Evolutionary conservation across 2,797 vertebrate genomes (phyloP).

Genomic region (Tolypeutes matacus): DNA sequence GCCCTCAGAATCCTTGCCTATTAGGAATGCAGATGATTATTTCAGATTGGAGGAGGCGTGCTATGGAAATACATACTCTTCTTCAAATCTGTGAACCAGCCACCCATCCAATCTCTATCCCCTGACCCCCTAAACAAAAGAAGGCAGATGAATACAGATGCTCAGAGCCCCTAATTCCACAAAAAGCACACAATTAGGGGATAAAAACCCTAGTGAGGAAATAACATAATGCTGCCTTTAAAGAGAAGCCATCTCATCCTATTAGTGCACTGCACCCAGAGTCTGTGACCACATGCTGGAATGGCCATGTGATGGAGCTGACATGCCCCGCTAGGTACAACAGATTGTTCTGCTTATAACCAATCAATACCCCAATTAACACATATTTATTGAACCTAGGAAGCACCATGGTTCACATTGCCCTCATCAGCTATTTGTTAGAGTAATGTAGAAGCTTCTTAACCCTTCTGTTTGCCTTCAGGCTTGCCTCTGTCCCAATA

Average conservation of each 20-base stretch:
- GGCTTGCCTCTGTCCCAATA: constrained; percentile 26
- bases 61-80: neutral
- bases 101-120: neutral
- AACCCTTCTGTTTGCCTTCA: constrained; percentile 43
- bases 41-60: neutral
- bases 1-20: neutral
- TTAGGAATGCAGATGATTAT: neutral
- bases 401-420: constrained; percentile 42
- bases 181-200: neutral
- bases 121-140: neutral
- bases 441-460: constrained; percentile 43
- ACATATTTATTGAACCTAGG: constrained; percentile 75
- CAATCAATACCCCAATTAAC: constrained; percentile 75
- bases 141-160: neutral
- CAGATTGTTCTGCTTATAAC: constrained; percentile 74
- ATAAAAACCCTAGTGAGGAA: neutral
- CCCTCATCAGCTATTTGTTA: constrained; percentile 52
- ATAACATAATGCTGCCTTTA: neutral
- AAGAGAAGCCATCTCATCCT: neutral
- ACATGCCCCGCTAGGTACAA: constrained; percentile 64
- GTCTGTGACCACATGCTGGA: constrained; percentile 17
- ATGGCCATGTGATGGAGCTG: constrained; percentile 10
- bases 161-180: constrained; percentile 1
- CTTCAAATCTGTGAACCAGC: neutral
- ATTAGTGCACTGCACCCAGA: neutral